Conservation (phyloP, 1,140 invertebrate genomes). For the Adoxophyes honmai region DNA sequence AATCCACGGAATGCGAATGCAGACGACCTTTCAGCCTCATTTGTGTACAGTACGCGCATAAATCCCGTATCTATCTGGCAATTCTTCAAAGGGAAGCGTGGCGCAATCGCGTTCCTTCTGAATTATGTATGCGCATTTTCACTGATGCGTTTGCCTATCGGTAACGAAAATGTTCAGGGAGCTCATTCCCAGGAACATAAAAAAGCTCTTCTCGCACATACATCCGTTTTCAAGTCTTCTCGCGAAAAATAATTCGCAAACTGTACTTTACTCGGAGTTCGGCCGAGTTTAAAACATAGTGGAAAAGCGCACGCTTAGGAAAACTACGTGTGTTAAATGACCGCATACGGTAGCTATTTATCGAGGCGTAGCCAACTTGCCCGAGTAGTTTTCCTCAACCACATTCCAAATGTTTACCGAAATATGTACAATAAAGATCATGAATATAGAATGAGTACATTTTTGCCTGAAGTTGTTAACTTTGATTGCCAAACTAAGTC, state of each 20-base stretch:
- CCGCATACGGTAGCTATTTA: background rate
- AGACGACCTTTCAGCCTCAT: background rate
- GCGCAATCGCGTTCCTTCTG: slow-evolving; percentile 11
- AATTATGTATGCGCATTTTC: slow-evolving; percentile 16
- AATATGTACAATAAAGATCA: too few species aligned
- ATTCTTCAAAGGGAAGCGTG: slow-evolving; percentile 12
- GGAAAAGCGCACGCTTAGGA: slow-evolving; percentile 3
- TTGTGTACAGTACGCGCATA: background rate
- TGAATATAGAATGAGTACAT: too few species aligned
- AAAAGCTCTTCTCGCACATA: slow-evolving; percentile 1
- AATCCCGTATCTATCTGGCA: slow-evolving; percentile 2
- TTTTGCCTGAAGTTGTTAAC: too few species aligned
- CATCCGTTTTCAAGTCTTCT: background rate
- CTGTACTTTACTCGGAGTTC: background rate
- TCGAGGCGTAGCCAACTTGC: background rate
- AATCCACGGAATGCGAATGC: too few species aligned
- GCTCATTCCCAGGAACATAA: slow-evolving; percentile 8
- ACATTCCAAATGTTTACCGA: too few species aligned
- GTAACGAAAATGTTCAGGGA: slow-evolving; percentile 9
- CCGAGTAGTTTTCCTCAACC: too few species aligned
- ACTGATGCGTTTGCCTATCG: slow-evolving; percentile 11
- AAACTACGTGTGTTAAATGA: slow-evolving; percentile 9
- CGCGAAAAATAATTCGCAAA: background rate
- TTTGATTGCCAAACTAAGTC: too few species aligned
- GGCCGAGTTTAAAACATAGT: slow-evolving; percentile 12